phyloP scores from a whole-genome alignment of 1,140 invertebrate species.

The Polypedilum vanderplanki region DNA sequence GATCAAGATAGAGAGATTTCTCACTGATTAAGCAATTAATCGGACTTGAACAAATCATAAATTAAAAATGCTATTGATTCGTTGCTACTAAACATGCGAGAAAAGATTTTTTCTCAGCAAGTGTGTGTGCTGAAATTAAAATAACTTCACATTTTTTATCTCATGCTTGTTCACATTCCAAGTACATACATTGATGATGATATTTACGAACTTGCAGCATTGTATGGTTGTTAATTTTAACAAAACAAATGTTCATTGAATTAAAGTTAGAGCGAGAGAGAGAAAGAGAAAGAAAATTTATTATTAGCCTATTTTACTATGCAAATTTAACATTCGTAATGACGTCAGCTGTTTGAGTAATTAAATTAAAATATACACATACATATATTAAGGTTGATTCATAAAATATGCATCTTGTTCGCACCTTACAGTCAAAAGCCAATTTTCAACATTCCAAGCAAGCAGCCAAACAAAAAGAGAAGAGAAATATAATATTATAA shows the following conservation, averaged over 20 bases:
- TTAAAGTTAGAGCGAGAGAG: too few relatives aligned
- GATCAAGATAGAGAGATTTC: neutral
- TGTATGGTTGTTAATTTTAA: neutral
- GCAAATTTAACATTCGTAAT: neutral
- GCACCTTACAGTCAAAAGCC: too few relatives aligned
- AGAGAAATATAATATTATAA: too few relatives aligned
- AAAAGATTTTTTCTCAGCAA: neutral
- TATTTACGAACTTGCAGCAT: neutral
- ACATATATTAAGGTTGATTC: too few relatives aligned
- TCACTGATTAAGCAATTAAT: neutral
- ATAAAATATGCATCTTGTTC: too few relatives aligned
- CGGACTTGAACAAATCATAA: neutral
- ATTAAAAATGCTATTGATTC: conserved; percentile 6
- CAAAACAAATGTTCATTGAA: neutral
- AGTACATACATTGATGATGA: neutral
- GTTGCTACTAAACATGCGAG: neutral
- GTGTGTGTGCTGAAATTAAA: neutral
- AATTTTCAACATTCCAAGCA: too few relatives aligned
- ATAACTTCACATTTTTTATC: neutral
- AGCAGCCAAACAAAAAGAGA: too few relatives aligned
- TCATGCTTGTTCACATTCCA: neutral
- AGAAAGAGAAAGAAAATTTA: neutral
- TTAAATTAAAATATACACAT: too few relatives aligned
- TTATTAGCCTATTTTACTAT: neutral
- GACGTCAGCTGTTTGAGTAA: neutral